phyloP scores from a whole-genome alignment of 2,113 vertebrate species.

The Isurus oxyrinchus region DNA sequence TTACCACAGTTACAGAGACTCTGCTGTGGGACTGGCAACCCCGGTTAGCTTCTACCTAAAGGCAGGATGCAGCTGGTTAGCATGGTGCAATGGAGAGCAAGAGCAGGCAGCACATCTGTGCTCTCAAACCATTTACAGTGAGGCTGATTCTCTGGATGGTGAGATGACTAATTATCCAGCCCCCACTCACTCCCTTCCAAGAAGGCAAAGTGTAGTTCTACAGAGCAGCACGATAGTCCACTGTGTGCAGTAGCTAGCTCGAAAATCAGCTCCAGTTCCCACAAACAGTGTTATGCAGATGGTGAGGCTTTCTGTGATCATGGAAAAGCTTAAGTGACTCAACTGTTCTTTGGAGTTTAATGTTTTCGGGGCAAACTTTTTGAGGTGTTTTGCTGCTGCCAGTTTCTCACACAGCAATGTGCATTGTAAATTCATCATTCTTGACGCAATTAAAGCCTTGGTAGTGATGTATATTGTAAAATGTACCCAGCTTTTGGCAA shows the following conservation, averaged over 20 bases:
- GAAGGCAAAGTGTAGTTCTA: background rate
- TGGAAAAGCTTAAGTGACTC: background rate
- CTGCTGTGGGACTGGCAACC: background rate
- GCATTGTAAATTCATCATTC: background rate
- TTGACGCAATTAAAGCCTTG: background rate
- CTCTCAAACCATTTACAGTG: background rate
- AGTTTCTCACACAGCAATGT: background rate
- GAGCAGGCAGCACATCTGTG: conserved; percentile 24
- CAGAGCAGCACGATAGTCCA: background rate
- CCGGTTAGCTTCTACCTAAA: background rate
- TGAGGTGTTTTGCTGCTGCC: background rate
- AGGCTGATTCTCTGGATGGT: background rate
- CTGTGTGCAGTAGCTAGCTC: background rate
- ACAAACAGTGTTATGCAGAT: background rate
- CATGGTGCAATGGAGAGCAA: background rate
- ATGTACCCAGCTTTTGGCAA: background rate
- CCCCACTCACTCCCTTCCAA: background rate
- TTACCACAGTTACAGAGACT: background rate
- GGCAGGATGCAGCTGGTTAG: background rate
- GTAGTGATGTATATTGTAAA: background rate
- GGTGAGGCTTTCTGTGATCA: background rate
- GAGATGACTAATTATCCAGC: background rate
- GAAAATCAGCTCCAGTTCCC: background rate
- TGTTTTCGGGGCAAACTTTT: background rate
- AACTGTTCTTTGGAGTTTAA: background rate